phyloP scores from a whole-genome alignment of 2,888 invertebrate species.

The Cantharis rufa region DNA sequence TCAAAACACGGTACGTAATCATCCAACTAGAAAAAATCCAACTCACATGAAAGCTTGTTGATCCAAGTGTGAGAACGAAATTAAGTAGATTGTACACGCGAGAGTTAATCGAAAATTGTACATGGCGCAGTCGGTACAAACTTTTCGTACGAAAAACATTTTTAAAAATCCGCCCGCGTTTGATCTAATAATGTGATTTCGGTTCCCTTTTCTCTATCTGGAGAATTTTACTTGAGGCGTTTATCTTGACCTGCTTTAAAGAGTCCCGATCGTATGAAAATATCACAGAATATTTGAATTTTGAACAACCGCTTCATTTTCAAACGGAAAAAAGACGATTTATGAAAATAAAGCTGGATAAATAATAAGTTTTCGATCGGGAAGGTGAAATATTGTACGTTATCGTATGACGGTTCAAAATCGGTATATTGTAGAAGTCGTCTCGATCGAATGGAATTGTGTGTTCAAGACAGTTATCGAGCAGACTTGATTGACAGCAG shows the following conservation, averaged over 20 bases:
- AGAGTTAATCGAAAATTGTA: background rate
- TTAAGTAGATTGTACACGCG: background rate
- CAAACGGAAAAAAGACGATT: background rate
- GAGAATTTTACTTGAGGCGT: background rate
- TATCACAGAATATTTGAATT: background rate
- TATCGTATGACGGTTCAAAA: background rate
- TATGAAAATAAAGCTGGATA: background rate
- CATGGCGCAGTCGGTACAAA: background rate
- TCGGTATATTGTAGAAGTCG: background rate
- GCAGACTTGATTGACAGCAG: background rate
- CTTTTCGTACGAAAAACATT: background rate
- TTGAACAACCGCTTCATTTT: background rate
- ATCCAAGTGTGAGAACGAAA: background rate
- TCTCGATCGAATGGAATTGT: background rate
- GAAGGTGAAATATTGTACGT: background rate
- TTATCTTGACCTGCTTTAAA: background rate
- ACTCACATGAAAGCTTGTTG: background rate
- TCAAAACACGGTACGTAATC: background rate
- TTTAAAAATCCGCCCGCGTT: background rate
- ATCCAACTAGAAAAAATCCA: background rate
- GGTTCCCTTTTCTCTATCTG: background rate
- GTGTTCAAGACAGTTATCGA: background rate
- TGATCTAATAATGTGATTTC: background rate
- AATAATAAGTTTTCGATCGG: background rate
- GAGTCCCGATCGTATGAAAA: background rate